Conservation (phyloP, 2,888 invertebrate genomes). For the Aporophyla lueneburgensis region DNA sequence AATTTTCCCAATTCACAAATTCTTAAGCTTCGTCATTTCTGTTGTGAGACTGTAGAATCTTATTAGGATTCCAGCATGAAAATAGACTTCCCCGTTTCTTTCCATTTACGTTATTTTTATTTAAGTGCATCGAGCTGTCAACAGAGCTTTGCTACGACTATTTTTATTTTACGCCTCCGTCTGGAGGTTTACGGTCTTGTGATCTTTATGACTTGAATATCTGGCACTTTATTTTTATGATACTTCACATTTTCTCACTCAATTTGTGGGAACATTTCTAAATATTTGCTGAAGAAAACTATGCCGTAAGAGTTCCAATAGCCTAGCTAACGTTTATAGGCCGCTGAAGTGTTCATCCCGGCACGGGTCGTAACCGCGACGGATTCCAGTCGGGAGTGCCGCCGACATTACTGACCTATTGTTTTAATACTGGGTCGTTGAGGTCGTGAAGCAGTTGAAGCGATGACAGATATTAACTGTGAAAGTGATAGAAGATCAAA, state of each 20-base stretch:
- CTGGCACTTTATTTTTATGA: constrained; percentile 33
- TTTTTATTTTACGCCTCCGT: constrained; percentile 36
- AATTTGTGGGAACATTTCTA: constrained; percentile 8
- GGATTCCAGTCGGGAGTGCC: constrained; percentile 30
- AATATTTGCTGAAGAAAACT: constrained; percentile 23
- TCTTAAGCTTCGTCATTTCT: background rate
- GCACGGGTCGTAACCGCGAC: constrained; percentile 23
- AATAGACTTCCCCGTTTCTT: constrained; percentile 27
- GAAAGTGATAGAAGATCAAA: no score
- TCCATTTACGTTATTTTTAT: constrained; percentile 32
- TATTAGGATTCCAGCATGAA: constrained; percentile 7
- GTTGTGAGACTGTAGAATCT: constrained; percentile 18
- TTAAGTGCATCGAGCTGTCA: constrained; percentile 37
- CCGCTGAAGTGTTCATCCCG: constrained; percentile 9
- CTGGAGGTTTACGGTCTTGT: constrained; percentile 32
- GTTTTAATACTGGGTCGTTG: constrained; percentile 43
- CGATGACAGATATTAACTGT: background rate
- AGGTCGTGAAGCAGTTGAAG: constrained; percentile 4
- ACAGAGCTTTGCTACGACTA: constrained; percentile 11
- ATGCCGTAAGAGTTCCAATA: constrained; percentile 2
- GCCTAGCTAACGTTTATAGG: constrained; percentile 34
- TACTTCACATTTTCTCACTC: constrained; percentile 16
- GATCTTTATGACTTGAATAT: constrained; percentile 42
- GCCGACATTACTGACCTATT: constrained; percentile 50
- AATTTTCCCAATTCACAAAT: background rate